Evolutionary conservation across 2,113 vertebrate genomes (phyloP), one percentile per base, ranked within the genome.

Genomic region (Peromyscus californicus): DNA sequence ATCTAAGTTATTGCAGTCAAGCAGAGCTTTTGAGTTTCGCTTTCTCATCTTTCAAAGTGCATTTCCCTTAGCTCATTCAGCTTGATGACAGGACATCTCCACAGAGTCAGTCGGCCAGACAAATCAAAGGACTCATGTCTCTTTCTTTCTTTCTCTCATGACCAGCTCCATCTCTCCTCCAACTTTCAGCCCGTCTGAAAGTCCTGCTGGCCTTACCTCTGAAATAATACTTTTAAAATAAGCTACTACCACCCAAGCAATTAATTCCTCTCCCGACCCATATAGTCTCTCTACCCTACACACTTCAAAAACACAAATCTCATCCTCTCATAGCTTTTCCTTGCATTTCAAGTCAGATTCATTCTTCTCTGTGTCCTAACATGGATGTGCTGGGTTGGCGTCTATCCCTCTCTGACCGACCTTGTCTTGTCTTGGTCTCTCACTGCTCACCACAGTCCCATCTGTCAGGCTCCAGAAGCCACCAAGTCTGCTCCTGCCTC

Each of bases 131-230:
- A 42, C 9, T 92, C 12, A 4, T 26, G 39, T 95, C 92, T 26
- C 48, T 57, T 90, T 59, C 75, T 70, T 26, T 61, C 54, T 85
- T 75, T 82, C 33, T 33, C 36, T 82, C 65, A 42, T 63, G 6
- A 39, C 2, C 39, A 31, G 3, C 16, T 65, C 65, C 15, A 22
- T 61, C 16, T 33, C 33, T 17, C 7, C 3, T 78, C 33, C 59
- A 92, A 31, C 36, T 21, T 10, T 72, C 80, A n/a, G 36, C 24
- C 42, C 88, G 79, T 84, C 79, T 93, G 75, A 59, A 97, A 88
- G 75, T 92, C 79, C 83, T 91, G 69, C 63, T 96, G 69, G 39
- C 63, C 65, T 97, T 59, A 83, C 22, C 42, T 89, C 86, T 89
- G 63, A 63, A 95, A 88, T 26, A 83, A 76, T 51, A 75, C 5